These are phyloP conservation scores for Drosophila nebulosa DNA, from an alignment of 1,140 invertebrate genomes.

Conservation along the genomic window DNA sequence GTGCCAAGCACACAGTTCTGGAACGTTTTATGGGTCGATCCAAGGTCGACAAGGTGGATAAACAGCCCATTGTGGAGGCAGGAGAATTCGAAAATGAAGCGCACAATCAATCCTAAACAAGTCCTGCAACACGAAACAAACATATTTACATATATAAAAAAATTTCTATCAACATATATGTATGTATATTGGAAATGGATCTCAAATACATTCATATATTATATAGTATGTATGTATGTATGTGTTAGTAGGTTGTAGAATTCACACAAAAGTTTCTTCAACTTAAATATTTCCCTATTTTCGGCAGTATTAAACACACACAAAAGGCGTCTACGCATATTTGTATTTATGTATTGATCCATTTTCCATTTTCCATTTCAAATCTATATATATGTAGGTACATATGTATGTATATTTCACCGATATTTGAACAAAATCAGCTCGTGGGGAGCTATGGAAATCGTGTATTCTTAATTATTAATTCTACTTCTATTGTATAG, in stretches of 20 bases:
- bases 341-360: neutral
- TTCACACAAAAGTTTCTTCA: neutral
- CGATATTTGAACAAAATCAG: neutral
- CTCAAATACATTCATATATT: neutral
- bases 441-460: constrained; percentile 1
- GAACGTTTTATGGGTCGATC: constrained; percentile 71
- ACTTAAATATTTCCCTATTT: neutral
- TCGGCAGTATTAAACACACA: neutral
- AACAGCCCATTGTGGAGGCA: constrained; percentile 71
- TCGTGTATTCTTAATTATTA: neutral
- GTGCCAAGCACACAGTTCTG: constrained; percentile 54
- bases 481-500: constrained; percentile 3
- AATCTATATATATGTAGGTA: neutral
- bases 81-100: constrained; percentile 50
- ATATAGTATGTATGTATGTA: neutral
- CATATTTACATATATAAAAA: neutral
- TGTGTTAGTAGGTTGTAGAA: neutral
- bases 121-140: neutral
- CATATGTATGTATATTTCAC: neutral
- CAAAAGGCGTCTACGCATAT: neutral
- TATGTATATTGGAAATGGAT: neutral
- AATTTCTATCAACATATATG: neutral
- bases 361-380: neutral
- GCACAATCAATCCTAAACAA: constrained; percentile 40
- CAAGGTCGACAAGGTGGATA: constrained; percentile 50